Evolutionary conservation across 2,113 vertebrate species (phyloP), one percentile per base, ranked within the genome.

Genomic region (Ageneiosus marmoratus): DNA sequence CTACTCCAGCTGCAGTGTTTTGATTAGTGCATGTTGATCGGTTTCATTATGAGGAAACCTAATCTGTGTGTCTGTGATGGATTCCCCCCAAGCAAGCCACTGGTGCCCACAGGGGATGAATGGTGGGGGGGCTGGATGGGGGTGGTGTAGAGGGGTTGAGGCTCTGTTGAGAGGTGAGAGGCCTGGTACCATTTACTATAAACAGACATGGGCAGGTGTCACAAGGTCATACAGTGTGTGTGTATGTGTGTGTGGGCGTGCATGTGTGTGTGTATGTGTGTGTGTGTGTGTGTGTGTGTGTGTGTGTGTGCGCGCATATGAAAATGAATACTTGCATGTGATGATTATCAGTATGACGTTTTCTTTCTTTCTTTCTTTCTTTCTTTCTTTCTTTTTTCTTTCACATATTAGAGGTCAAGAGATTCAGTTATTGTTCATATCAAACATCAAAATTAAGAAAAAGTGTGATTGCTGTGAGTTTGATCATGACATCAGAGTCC

Each of bases 151-250:
- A 20, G 37, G 55, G 76, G 44, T 29, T n/a, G 60, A 12, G 77
- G n/a, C 32, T 20, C 78, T 29, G 69, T 74, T 87, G 69, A 72
- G 78, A 77, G 73, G 62, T 82, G 80, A 87, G 85, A 89, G 84
- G 85, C 86, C 88, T 74, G 87, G 82, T 89, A 89, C 83, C 88
- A 90, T 94, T 94, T 92, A 93, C 91, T 90, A 91, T 94, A 92
- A 92, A 93, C 85, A 87, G 90, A 92, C 87, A 80, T 65, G 56
- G 87, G 60, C 88, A 83, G 88, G 90, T 80, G 81, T 82, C 77
- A 70, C 80, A 85, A 86, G 91, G 92, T 91, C 90, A 90, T 41
- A 44, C n/a, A 56, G 46, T 50, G 84, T 87, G 81, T 83, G 70
- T 86, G 83, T 60, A 34, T 48, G 55, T 83, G 81, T 87, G 50